Conservation (phyloP, 2,888 invertebrate genomes). For the Drosophila meridiana region DNA sequence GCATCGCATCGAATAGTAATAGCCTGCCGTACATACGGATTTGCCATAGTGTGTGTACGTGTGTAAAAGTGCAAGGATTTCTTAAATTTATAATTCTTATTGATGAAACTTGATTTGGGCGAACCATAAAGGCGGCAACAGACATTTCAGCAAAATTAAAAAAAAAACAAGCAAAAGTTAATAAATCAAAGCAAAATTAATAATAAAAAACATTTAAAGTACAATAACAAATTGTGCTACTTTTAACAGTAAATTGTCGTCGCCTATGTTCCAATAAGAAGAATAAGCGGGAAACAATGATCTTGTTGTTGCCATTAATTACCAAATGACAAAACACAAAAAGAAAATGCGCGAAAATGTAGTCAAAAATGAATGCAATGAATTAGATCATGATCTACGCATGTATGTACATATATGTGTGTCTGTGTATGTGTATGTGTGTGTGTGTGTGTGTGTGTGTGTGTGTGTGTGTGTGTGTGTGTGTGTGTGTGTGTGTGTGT, state of each 20-base stretch:
- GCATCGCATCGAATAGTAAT: constrained; percentile 13
- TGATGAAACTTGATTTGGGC: constrained; percentile 15
- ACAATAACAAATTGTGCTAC: neutral
- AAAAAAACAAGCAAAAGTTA: neutral
- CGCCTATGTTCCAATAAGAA: constrained; percentile 6
- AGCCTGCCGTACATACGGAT: constrained; percentile 19
- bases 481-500: neutral
- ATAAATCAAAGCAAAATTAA: constrained; percentile 5
- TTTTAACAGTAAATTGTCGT: neutral
- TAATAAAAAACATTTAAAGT: neutral
- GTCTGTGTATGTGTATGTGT: neutral
- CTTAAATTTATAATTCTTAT: constrained; percentile 16
- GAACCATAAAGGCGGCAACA: constrained; percentile 16
- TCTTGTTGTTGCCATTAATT: constrained; percentile 7
- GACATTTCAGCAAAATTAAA: neutral
- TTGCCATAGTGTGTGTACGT: constrained; percentile 8
- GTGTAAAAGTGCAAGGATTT: constrained; percentile 16
- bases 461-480: neutral
- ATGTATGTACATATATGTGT: neutral
- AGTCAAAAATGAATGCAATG: constrained; percentile 12
- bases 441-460: neutral
- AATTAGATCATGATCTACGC: neutral
- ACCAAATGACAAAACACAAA: neutral
- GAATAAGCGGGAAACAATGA: constrained; percentile 13
- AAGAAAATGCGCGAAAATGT: constrained; percentile 6